phyloP scores from a whole-genome alignment of 2,113 vertebrate genomes.

The Saimiri boliviensis region DNA sequence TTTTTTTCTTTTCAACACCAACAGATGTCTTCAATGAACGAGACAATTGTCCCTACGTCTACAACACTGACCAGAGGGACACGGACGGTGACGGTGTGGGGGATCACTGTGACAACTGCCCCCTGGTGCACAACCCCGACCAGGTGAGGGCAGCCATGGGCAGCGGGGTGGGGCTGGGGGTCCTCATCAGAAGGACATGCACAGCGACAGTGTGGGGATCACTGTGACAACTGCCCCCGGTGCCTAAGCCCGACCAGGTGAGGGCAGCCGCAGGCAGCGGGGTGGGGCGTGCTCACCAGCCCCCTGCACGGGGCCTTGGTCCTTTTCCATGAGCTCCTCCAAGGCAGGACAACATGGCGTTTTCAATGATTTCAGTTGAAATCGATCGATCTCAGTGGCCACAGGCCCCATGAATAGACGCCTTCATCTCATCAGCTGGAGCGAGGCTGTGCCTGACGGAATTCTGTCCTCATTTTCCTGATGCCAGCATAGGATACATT shows the following conservation, averaged over 20 bases:
- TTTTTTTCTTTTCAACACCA: background rate
- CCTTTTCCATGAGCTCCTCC: accelerated
- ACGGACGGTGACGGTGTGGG: slow-evolving; percentile 96
- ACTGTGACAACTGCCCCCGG: slow-evolving; percentile 96
- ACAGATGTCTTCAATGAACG: slow-evolving; percentile 94
- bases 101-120: slow-evolving; percentile 98
- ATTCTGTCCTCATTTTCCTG: accelerated
- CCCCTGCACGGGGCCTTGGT: too few species aligned
- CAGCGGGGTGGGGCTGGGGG: too few species aligned
- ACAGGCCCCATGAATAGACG: accelerated
- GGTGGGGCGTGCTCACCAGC: too few species aligned
- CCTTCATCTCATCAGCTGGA: accelerated
- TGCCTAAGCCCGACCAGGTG: slow-evolving; percentile 98
- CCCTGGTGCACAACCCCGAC: slow-evolving; percentile 95
- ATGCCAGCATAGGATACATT: accelerated
- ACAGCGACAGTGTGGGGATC: slow-evolving; percentile 88
- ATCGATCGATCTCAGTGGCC: background rate
- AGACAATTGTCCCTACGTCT: slow-evolving; percentile 97
- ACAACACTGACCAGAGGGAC: slow-evolving; percentile 97
- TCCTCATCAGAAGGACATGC: too few species aligned
- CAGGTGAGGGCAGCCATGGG: slow-evolving; percentile 84
- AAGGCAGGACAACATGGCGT: accelerated
- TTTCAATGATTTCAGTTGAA: too few species aligned
- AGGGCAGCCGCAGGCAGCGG: accelerated
- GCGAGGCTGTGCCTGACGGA: accelerated